Base-by-base conservation (phyloP, 2,888 invertebrate species). In the Empis stercorea region DNA sequence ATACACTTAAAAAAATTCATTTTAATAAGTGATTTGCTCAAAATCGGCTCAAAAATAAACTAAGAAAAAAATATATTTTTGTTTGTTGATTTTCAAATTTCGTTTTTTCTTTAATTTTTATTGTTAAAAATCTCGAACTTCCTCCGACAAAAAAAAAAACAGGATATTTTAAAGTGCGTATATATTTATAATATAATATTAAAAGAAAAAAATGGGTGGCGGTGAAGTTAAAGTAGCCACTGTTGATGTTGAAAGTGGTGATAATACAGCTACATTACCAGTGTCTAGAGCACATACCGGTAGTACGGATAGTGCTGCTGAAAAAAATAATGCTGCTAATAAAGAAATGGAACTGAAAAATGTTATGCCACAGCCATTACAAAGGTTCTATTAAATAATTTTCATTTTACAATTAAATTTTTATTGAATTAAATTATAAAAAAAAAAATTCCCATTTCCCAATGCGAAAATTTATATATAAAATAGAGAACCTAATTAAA, bases 241-340 rank as follows among this genome's bases (percentile, higher is more conserved):
- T 50, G 89, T 89, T 60, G 87, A 88, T 71, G 78, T 87, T 62
- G 88, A 88, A 72, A 77, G 84, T 56, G 82, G 84, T 59, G 87
- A 87, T 76, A 87, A 88, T 66, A 87, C 87, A 81, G 88, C 87
- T 68, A 88, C 88, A 39, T 76, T 88, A 69, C 88, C 87, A 58
- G 87, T 87, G 50, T 85, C 85, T 52, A 79, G 85, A 63, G 80
- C 81, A 40, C 73, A 75, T 63, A 72, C 72, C 54, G 79, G 81
- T 56, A 80, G 79, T 59, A 83, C 82, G 63, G 76, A 77, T 61
- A 79, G 80, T 55, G 81, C 80, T 57, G 84, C 84, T 48, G 87
- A 87, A 70, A 86, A 84, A 71, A 83, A 85, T 67, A 84, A 85
- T 66, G 80, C 80, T 50, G 81, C 84, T 57, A 86, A 84, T 73